Evolutionary conservation across 2,113 vertebrate species (phyloP).

Genomic region (Labeo catla): DNA sequence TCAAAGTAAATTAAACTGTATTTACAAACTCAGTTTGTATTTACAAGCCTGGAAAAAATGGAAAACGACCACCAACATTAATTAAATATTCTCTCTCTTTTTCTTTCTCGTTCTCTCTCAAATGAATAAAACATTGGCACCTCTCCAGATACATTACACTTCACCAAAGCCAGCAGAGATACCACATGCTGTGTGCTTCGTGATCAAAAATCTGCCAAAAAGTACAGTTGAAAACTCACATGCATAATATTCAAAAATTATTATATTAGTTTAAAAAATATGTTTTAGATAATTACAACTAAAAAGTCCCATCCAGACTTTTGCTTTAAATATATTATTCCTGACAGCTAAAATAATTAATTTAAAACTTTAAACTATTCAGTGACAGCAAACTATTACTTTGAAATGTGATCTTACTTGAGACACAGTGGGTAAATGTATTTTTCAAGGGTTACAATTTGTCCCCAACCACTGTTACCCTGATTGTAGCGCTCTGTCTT

Average conservation of each 20-base stretch:
- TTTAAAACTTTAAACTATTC: not conserved
- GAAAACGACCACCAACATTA: not conserved
- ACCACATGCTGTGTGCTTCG: slow-evolving; percentile 2
- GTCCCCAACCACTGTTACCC: not conserved
- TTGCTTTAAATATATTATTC: not conserved
- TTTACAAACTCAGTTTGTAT: not conserved
- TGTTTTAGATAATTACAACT: not conserved
- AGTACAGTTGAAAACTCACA: not conserved
- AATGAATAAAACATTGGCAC: slow-evolving; percentile 9
- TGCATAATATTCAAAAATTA: not conserved
- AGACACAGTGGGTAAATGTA: not conserved
- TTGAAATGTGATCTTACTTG: not conserved
- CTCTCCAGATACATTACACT: slow-evolving; percentile 14
- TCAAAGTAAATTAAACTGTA: not conserved
- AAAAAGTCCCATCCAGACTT: not conserved
- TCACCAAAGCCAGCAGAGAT: not conserved
- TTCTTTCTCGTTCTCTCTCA: not conserved
- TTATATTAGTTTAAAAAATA: not conserved
- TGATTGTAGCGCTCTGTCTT: not conserved
- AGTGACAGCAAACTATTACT: not conserved
- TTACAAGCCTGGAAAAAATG: not conserved
- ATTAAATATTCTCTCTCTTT: not conserved
- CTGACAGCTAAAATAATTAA: not conserved
- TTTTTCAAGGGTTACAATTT: not conserved
- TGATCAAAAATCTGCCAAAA: not conserved